phyloP scores from a whole-genome alignment of 2,888 invertebrate genomes.

The Xestia sexstrigata region DNA sequence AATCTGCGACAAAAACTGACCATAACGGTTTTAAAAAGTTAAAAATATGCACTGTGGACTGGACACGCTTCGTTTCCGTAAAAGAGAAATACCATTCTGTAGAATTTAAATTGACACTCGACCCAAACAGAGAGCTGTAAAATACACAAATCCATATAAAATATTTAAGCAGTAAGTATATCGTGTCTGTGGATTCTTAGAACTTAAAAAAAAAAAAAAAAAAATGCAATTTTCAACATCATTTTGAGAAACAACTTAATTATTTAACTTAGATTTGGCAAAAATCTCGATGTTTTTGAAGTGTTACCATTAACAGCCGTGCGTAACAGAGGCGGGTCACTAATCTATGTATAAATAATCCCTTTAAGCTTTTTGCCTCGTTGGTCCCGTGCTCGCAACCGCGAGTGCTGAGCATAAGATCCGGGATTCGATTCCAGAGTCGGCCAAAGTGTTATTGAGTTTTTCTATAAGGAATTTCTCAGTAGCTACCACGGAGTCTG shows the following conservation, averaged over 20 bases:
- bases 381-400: neutral
- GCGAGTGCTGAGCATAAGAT: neutral
- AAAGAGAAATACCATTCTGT: slow-evolving; percentile 29
- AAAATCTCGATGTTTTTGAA: neutral
- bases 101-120: slow-evolving; percentile 42
- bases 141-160: neutral
- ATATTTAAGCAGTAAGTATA: neutral
- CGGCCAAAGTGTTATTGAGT: neutral
- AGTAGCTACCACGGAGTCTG: neutral
- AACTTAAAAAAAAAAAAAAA: neutral
- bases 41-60: slow-evolving; percentile 42
- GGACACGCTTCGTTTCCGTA: slow-evolving; percentile 43
- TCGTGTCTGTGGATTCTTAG: neutral
- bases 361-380: neutral
- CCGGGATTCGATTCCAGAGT: neutral
- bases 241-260: neutral
- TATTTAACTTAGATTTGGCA: neutral
- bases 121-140: slow-evolving; percentile 4
- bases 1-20: slow-evolving; percentile 39
- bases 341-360: neutral
- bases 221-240: neutral
- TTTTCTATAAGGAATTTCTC: neutral
- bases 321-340: neutral
- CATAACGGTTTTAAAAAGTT: slow-evolving; percentile 41
- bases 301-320: neutral